Evolutionary conservation across 2,797 vertebrate genomes (phyloP), one percentile per base, ranked within the genome.

Genomic region (Liparis tanakae): DNA sequence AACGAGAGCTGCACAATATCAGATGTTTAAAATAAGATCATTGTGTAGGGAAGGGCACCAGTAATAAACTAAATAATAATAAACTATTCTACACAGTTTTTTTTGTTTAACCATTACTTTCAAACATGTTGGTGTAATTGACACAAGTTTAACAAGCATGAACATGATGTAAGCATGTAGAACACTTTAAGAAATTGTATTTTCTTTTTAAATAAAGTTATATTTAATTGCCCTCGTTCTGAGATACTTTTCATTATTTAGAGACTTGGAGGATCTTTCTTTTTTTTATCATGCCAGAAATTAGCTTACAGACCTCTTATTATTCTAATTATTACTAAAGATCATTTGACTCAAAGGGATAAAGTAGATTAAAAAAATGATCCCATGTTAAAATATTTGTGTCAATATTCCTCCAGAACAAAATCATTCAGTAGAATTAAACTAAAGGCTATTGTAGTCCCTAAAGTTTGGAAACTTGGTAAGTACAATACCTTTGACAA

Each of bases 401-500:
- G 33, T 67, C 22, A 69, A n/a, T 39, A 39, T 74, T 9, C 4
- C 58, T 53, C 44, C 50, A 54, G 36, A 64, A 50, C 13, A 34
- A 62, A 39, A 34, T 41, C 1, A 44, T 39, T 66, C 25, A 61
- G 33, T 22, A 34, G 36, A 37, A 57, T 53, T 61, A 1, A 36
- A 70, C 6, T 48, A 63, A 63, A 57, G 7, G 9, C 46, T 12
- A 63, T 37, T 22, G 37, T 4, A 43, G 22, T 59, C 12, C 55
- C 2, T 61, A 18, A 58, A 69, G 20, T 70, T n/a, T 17, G 39
- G 13, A 18, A 67, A 33, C 34, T 71, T 63, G 39, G 15, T 37
- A 51, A 67, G 30, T 43, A 22, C 37, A 33, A 67, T 67, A 54
- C 57, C 53, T 70, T 20, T 73, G 43, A 18, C 46, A 30, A 62